Percentiles rank a stretch among this genome's conserved stretches.
These are phyloP conservation scores for Rallus limicola DNA, from an alignment of 2,113 vertebrate species.

Conservation along the genomic window DNA sequence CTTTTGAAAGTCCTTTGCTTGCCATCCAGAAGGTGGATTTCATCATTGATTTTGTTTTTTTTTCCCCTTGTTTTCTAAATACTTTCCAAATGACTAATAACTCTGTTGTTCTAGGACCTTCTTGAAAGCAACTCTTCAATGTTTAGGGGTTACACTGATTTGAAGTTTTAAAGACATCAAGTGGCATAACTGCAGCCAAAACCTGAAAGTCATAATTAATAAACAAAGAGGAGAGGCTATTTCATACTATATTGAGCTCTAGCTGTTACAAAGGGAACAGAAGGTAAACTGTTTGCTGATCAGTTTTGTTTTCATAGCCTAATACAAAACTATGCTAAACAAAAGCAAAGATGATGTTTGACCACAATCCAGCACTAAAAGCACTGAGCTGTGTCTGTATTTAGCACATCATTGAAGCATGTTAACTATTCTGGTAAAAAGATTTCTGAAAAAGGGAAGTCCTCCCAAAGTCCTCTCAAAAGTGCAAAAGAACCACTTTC, in stretches of 20 bases:
- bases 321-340: slow-evolving; percentile 48
- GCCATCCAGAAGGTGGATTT: neutral
- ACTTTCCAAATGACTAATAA: slow-evolving; percentile 38
- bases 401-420: slow-evolving; percentile 43
- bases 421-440: slow-evolving; percentile 42
- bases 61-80: slow-evolving; percentile 38
- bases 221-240: neutral
- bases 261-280: neutral
- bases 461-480: neutral
- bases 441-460: neutral
- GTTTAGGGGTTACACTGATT: neutral
- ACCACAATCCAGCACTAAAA: slow-evolving; percentile 19
- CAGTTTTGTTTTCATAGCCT: slow-evolving; percentile 44
- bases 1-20: neutral
- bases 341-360: slow-evolving; percentile 61
- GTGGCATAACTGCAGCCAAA: neutral
- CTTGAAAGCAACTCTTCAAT: neutral
- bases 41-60: neutral
- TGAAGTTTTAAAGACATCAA: neutral
- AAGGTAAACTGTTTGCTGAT: slow-evolving; percentile 41
- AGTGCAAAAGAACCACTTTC: neutral
- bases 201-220: neutral
- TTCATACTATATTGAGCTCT: neutral
- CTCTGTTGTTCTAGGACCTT: slow-evolving; percentile 11
- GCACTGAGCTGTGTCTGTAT: slow-evolving; percentile 7